Evolutionary conservation across 35 echinoderm and acorn worm species (phyloP).

Genomic region (Ptychodera flava): DNA sequence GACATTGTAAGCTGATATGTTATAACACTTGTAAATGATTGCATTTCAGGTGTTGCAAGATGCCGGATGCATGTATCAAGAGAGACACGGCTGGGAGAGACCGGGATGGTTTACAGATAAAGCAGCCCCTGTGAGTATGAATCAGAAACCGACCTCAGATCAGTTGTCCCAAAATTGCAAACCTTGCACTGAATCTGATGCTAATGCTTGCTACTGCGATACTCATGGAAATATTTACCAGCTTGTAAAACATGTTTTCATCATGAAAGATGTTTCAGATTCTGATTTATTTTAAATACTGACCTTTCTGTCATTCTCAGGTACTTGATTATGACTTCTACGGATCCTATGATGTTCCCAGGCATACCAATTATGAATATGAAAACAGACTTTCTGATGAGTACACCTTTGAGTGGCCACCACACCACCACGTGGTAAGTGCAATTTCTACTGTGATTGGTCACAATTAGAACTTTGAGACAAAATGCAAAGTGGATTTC

Average conservation of each 20-base stretch:
- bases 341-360: slow-evolving; percentile 46
- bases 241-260: not conserved
- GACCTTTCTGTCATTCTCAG: slow-evolving; percentile 16
- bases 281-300: too few species aligned
- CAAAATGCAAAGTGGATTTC: too few species aligned
- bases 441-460: too few species aligned
- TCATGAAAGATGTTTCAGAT: not conserved
- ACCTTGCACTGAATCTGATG: not conserved
- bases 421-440: slow-evolving; percentile 85
- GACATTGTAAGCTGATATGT: too few species aligned
- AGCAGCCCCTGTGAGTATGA: slow-evolving; percentile 61
- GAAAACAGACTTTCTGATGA: slow-evolving; percentile 56
- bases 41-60: slow-evolving; percentile 83
- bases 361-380: slow-evolving; percentile 53
- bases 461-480: too few species aligned
- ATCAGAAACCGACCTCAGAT: too few species aligned
- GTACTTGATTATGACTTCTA: slow-evolving; percentile 80
- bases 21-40: too few species aligned
- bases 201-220: not conserved
- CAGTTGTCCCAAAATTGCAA: not conserved
- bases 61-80: slow-evolving; percentile 89
- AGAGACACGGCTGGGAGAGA: slow-evolving; percentile 82
- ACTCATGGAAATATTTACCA: not conserved
- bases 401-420: slow-evolving; percentile 87
- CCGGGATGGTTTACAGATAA: slow-evolving; percentile 80